These are phyloP conservation scores for Brachionichthys hirsutus DNA, from an alignment of 2,113 vertebrate genomes.

Conservation along the genomic window DNA sequence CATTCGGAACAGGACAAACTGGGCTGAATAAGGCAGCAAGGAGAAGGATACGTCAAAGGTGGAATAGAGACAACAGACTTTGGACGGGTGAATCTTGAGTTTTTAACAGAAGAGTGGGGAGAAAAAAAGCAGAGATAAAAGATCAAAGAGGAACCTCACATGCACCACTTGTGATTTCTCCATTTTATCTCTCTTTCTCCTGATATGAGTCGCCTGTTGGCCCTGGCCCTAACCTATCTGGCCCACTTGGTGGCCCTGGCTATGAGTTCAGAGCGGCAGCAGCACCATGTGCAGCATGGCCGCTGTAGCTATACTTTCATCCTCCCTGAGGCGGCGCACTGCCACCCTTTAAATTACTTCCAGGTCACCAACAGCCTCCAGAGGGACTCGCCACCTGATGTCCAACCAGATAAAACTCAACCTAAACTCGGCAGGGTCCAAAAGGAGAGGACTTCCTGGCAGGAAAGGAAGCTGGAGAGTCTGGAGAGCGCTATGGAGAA, in stretches of 20 bases:
- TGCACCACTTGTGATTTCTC: slow-evolving; percentile 33
- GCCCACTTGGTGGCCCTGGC: slow-evolving; percentile 52
- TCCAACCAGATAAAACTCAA: slow-evolving; percentile 26
- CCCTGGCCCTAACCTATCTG: slow-evolving; percentile 65
- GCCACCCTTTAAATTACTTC: slow-evolving; percentile 62
- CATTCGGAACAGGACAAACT: slow-evolving; percentile 24
- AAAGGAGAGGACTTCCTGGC: slow-evolving; percentile 67
- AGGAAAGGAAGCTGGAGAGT: slow-evolving; percentile 75
- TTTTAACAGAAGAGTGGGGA: slow-evolving; percentile 32
- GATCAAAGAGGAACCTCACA: slow-evolving; percentile 15
- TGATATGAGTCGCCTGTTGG: slow-evolving; percentile 69
- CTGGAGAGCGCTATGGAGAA: slow-evolving; percentile 82
- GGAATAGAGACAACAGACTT: slow-evolving; percentile 25
- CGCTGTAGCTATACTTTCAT: slow-evolving; percentile 84
- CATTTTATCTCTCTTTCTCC: not conserved
- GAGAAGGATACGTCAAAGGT: slow-evolving; percentile 36
- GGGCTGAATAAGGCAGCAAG: slow-evolving; percentile 39
- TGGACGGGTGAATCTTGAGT: not conserved
- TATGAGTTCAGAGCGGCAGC: slow-evolving; percentile 60
- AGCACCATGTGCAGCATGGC: slow-evolving; percentile 80
- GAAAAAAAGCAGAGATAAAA: slow-evolving; percentile 16
- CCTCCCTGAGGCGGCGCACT: slow-evolving; percentile 80
- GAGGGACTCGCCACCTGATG: slow-evolving; percentile 72
- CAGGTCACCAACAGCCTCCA: slow-evolving; percentile 81
- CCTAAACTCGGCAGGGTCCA: slow-evolving; percentile 34